Evolutionary conservation across 2,888 invertebrate genomes (phyloP).

Genomic region (Colletes collaris): DNA sequence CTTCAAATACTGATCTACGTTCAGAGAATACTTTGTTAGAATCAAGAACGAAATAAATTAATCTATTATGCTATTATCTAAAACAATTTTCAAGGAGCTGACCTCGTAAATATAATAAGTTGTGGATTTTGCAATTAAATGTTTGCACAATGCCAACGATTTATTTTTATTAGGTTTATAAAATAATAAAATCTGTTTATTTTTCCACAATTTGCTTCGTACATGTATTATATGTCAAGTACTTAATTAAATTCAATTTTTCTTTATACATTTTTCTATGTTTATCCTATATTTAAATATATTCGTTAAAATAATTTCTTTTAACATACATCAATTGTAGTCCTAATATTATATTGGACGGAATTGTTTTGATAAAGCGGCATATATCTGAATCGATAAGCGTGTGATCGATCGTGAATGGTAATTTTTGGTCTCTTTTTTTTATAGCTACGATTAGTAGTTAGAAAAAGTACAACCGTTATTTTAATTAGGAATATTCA

Average conservation of each 20-base stretch:
- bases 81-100: too few species aligned
- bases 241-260: neutral
- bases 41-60: too few species aligned
- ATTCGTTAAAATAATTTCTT: constrained; percentile 5
- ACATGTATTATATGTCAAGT: too few species aligned
- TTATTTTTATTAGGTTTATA: too few species aligned
- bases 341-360: constrained; percentile 43
- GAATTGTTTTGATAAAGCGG: constrained; percentile 49
- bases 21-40: too few species aligned
- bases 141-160: too few species aligned
- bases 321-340: neutral
- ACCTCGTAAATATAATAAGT: too few species aligned
- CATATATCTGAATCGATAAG: constrained; percentile 6
- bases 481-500: constrained; percentile 37
- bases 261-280: neutral
- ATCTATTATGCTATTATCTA: too few species aligned
- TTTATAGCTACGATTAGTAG: neutral
- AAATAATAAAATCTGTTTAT: too few species aligned
- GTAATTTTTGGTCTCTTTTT: constrained; percentile 7
- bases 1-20: neutral
- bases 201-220: too few species aligned
- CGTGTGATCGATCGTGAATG: constrained; percentile 5
- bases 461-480: constrained; percentile 17
- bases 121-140: too few species aligned
- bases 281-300: neutral